phyloP scores from a whole-genome alignment of 2,113 vertebrate genomes.

The Saimiri boliviensis region DNA sequence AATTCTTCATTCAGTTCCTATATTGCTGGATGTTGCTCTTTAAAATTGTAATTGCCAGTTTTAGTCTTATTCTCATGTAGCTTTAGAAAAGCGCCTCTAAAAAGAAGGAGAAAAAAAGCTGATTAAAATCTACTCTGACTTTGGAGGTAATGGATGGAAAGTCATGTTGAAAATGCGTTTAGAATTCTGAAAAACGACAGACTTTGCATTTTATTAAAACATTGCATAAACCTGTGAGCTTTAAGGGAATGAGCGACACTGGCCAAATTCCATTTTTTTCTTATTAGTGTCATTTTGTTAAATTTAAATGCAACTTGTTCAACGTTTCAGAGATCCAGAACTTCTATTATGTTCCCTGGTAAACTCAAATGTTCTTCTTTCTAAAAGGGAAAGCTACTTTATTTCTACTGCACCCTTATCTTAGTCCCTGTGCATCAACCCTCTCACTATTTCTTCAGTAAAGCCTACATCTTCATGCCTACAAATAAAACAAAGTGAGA shows the following conservation, averaged over 20 bases:
- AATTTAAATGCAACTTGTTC: background rate
- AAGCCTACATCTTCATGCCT: background rate
- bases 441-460: background rate
- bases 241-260: background rate
- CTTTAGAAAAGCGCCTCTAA: background rate
- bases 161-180: background rate
- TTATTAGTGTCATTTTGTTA: background rate
- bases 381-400: background rate
- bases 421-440: fast-evolving
- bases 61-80: background rate
- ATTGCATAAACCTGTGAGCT: background rate
- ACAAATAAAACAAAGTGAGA: background rate
- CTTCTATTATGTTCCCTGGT: background rate
- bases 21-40: background rate
- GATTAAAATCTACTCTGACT: background rate
- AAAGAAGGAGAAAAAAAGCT: background rate
- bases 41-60: background rate
- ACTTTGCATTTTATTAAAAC: background rate
- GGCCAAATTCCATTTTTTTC: background rate
- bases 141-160: background rate
- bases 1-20: background rate
- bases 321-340: background rate
- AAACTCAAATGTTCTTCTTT: background rate
- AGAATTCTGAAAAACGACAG: background rate
- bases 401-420: background rate